A percentile compares a stretch with the other conserved stretches of the same genome.
phyloP scores from a whole-genome alignment of 2,113 vertebrate species.

The Heloderma charlesbogerti region DNA sequence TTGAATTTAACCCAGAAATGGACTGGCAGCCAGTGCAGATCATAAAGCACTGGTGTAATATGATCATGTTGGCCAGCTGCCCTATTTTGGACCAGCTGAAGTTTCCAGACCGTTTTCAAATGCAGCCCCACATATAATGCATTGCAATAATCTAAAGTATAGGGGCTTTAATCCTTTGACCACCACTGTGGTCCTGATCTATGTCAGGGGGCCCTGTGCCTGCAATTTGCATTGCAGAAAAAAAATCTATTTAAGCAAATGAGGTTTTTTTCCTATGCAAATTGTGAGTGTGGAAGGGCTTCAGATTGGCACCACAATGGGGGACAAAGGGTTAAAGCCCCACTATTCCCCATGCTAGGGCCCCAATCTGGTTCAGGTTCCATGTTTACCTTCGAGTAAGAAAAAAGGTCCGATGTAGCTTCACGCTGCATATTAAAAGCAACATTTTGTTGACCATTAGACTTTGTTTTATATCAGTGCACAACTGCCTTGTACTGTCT shows the following conservation, averaged over 20 bases:
- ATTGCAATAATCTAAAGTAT: not conserved
- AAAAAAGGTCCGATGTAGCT: not conserved
- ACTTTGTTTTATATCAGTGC: not conserved
- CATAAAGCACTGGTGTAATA: too few relatives aligned
- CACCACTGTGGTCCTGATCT: not conserved
- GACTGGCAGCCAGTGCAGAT: too few relatives aligned
- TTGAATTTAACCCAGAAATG: too few relatives aligned
- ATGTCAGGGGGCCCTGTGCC: not conserved
- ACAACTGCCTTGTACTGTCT: not conserved
- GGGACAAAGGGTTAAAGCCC: not conserved
- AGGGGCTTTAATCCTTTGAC: not conserved
- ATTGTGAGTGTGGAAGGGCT: not conserved
- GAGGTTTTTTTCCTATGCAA: not conserved
- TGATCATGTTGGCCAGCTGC: too few relatives aligned
- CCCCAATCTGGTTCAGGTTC: not conserved
- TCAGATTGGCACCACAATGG: not conserved
- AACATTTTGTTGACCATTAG: not conserved
- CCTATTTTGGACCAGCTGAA: too few relatives aligned
- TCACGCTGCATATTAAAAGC: not conserved
- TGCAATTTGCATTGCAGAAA: not conserved
- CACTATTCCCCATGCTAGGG: not conserved
- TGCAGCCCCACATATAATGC: too few relatives aligned
- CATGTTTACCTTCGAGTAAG: not conserved
- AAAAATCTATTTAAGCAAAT: not conserved
- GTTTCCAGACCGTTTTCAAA: too few relatives aligned